These are phyloP conservation scores for Steinernema khuongi DNA, from an alignment of 1,140 invertebrate genomes.

Conservation along the genomic window DNA sequence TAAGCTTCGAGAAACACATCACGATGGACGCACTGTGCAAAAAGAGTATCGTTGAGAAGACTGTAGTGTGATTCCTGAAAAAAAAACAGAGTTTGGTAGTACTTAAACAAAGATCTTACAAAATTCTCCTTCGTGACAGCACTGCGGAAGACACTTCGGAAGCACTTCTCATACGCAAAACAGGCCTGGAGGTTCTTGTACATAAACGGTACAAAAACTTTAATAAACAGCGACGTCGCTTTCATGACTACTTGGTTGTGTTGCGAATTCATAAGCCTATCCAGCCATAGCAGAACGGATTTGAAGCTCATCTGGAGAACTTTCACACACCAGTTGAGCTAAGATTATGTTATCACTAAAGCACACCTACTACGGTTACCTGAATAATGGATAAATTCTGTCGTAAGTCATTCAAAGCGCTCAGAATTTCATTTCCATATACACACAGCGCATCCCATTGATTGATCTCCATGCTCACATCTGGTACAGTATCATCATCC, in stretches of 20 bases:
- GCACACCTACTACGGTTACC: conserved; percentile 30
- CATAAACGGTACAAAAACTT: not conserved
- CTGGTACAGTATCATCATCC: not conserved
- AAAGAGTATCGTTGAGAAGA: not conserved
- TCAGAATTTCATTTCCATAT: conserved; percentile 52
- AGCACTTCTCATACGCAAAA: not conserved
- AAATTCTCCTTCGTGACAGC: not conserved
- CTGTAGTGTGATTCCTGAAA: not conserved
- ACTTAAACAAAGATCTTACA: not conserved
- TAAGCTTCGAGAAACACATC: not conserved
- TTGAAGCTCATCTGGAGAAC: not conserved
- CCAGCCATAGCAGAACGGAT: not conserved
- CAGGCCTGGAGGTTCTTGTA: not conserved
- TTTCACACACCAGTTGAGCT: not conserved
- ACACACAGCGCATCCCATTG: conserved; percentile 55
- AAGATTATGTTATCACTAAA: not conserved
- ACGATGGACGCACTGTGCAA: not conserved
- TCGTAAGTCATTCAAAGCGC: conserved; percentile 49
- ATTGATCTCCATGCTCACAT: conserved; percentile 18
- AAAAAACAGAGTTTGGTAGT: not conserved
- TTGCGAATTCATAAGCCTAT: not conserved
- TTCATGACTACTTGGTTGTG: not conserved
- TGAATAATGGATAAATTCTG: conserved; percentile 47
- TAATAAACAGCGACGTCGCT: not conserved
- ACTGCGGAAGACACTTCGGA: not conserved